Evolutionary conservation across 1,140 invertebrate species (phyloP).

Genomic region (Macrostomum lignano): DNA sequence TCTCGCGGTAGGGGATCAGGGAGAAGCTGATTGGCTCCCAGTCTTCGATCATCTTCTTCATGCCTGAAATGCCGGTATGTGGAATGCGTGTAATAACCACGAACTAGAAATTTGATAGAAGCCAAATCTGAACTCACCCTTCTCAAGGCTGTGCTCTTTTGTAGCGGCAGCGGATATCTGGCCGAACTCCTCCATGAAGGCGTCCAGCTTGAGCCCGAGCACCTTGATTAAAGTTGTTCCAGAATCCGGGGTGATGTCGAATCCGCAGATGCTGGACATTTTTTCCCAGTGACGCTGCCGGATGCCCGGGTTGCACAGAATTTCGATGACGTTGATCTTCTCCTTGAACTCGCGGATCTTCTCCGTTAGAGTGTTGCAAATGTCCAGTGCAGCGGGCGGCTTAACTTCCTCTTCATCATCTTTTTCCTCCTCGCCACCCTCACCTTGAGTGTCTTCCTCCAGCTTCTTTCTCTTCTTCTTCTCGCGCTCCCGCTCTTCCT

Average conservation of each 20-base stretch:
- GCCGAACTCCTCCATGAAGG: conserved; percentile 26
- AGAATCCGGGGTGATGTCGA: conserved; percentile 26
- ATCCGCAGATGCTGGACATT: conserved; percentile 23
- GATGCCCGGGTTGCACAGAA: conserved; percentile 26
- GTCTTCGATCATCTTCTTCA: conserved; percentile 27
- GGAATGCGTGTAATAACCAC: no score
- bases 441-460: conserved; percentile 37
- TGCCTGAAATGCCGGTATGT: no score
- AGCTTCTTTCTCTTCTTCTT: conserved; percentile 20
- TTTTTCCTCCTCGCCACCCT: conserved; percentile 20
- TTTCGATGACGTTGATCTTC: conserved; percentile 19
- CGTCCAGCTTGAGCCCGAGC: conserved; percentile 20
- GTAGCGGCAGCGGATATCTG: no score
- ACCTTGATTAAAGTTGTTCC: conserved; percentile 25
- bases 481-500: conserved; percentile 18
- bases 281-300: conserved; percentile 21
- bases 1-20: conserved; percentile 33
- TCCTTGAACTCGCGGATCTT: no score
- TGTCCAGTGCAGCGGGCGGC: no score
- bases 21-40: conserved; percentile 20
- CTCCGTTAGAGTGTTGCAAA: no score
- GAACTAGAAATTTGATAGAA: no score
- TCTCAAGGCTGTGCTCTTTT: conserved; percentile 30
- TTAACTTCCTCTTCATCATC: conserved; percentile 13
- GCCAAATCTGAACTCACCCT: no score